Conservation (phyloP, 2,888 invertebrate species). For the Cantharis flavilabris region DNA sequence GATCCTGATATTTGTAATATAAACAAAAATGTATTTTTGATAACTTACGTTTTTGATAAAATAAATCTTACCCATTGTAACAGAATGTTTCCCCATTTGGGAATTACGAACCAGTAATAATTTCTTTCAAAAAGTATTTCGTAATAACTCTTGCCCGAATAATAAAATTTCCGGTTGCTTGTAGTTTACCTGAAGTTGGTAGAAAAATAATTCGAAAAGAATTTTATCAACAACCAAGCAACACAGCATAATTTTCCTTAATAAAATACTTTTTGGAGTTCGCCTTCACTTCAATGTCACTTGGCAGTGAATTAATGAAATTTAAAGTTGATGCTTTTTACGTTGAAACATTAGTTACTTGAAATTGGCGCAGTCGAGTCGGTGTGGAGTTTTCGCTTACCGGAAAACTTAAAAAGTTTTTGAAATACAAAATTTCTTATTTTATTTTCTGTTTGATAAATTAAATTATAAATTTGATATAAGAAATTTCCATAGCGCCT, state of each 20-base stretch:
- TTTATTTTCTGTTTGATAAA: background rate
- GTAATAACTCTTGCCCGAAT: background rate
- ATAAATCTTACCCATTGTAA: background rate
- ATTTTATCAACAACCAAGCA: background rate
- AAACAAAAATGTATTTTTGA: too few relatives aligned
- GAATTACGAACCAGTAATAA: background rate
- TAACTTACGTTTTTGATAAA: background rate
- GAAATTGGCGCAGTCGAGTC: background rate
- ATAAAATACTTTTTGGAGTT: background rate
- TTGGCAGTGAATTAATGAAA: background rate
- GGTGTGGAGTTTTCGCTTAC: background rate
- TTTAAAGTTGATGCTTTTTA: background rate
- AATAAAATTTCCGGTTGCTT: background rate
- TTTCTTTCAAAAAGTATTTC: background rate
- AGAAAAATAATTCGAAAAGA: background rate
- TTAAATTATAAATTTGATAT: background rate
- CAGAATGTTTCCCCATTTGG: background rate
- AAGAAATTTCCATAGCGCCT: background rate
- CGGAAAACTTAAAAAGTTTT: background rate
- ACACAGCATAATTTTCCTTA: background rate
- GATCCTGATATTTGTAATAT: too few relatives aligned
- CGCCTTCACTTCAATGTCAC: background rate
- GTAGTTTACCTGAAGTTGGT: background rate
- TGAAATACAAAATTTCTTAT: background rate
- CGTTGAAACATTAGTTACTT: background rate